These are phyloP conservation scores for Teleogryllus oceanicus DNA, from an alignment of 2,888 invertebrate species.

Conservation along the genomic window DNA sequence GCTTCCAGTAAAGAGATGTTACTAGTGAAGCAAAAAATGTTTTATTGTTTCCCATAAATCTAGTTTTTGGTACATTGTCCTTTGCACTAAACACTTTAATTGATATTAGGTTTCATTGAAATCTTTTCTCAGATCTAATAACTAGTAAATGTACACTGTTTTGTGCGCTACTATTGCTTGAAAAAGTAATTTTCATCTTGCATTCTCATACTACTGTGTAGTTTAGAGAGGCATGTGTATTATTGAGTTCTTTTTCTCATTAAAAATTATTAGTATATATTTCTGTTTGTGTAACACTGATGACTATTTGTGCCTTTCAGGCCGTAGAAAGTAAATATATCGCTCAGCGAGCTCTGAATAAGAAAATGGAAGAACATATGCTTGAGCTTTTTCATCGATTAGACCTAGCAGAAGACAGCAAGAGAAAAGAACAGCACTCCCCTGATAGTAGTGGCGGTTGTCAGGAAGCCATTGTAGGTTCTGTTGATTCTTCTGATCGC, in stretches of 20 bases:
- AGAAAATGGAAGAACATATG: constrained; percentile 56
- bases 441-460: constrained; percentile 31
- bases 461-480: constrained; percentile 31
- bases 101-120: no score
- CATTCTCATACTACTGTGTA: no score
- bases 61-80: no score
- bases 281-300: constrained; percentile 32
- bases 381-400: constrained; percentile 52
- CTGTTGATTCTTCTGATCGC: constrained; percentile 29
- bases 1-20: no score
- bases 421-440: constrained; percentile 26
- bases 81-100: no score
- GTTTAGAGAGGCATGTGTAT: no score
- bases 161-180: no score
- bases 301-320: constrained; percentile 42
- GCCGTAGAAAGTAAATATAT: constrained; percentile 59
- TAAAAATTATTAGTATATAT: constrained; percentile 25
- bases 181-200: no score
- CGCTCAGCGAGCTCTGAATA: constrained; percentile 54
- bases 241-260: neutral
- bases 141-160: no score
- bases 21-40: no score
- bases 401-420: constrained; percentile 39
- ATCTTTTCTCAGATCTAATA: no score
- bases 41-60: no score